Evolutionary conservation across 2,113 vertebrate genomes (phyloP).

Genomic region (Anoura caudifer): DNA sequence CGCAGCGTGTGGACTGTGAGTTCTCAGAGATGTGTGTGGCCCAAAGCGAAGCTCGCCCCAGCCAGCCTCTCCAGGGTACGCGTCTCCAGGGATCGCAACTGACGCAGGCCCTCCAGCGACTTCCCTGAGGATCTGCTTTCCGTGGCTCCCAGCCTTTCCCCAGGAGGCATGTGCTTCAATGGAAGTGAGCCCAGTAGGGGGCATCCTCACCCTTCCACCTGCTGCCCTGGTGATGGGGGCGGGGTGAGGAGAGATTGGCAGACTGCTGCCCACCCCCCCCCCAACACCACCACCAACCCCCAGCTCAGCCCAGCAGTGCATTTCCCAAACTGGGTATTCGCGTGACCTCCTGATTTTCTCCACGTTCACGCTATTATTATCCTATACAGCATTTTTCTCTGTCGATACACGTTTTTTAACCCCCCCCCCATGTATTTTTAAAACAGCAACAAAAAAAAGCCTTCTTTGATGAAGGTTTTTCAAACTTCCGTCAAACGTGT

Average conservation of each 20-base stretch:
- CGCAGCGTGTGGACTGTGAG: neutral
- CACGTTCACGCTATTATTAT: neutral
- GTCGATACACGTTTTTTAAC: neutral
- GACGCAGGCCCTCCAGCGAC: neutral
- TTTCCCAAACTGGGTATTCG: neutral
- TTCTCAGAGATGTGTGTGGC: neutral
- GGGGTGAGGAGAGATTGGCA: neutral
- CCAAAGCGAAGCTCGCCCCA: neutral
- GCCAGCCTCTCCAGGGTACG: neutral
- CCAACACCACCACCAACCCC: too few species aligned
- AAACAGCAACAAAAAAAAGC: too few species aligned
- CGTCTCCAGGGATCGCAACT: neutral
- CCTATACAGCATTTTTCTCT: neutral
- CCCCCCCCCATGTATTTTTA: neutral
- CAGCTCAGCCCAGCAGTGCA: neutral
- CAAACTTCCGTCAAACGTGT: neutral
- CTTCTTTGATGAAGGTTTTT: neutral
- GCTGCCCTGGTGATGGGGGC: neutral
- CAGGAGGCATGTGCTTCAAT: neutral
- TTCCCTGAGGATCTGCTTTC: neutral
- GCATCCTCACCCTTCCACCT: constrained; percentile 61
- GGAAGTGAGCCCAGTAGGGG: constrained; percentile 61
- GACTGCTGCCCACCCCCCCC: too few species aligned
- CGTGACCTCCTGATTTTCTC: neutral
- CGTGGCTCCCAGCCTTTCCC: neutral